Evolutionary conservation across 2,113 vertebrate species (phyloP), one percentile per base, ranked within the genome.

Genomic region (Edolisoma coerulescens): DNA sequence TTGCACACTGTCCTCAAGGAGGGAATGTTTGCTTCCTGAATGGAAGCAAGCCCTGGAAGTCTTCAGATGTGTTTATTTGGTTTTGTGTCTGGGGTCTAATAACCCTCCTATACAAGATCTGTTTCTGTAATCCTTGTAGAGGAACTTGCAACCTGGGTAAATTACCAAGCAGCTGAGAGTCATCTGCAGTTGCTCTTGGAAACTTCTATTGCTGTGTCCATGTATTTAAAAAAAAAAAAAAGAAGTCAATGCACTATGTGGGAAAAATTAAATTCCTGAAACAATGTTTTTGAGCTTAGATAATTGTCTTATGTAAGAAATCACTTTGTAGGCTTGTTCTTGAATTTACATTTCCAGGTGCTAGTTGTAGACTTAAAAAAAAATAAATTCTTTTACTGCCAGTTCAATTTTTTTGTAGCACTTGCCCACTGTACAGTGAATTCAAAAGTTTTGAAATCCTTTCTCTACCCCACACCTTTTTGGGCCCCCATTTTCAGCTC

Each of bases 1-100:
- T 33, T 49, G 11, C 0, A 13, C 0, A 0, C 1, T 1, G 16
- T 17, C 21, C 45, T 35, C 10, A 45, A 49, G 45, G 52, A 41
- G 6, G 21, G 19, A 70, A 26, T 33, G 10, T n/a, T 79, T 78
- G 56, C 13, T 78, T 94, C 39, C 33, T 24, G 19, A 61, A 44
- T 17, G 39, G 16, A 79, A 41, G 10, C 0, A 3, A 49, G n/a
- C 27, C 61, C 87, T 84, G 33, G 23, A 73, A 50, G 1, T 21
- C 53, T 68, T 4, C 3, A 44, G n/a, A 19, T 3, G 2, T 18
- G 1, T 39, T 59, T 23, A 21, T 64, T 77, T 14, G 13, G n/a
- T 44, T 86, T 63, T 54, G 17, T 23, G 20, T 30, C 17, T 53
- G 37, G 50, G 11, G 5, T 54, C 22, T 75, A 44, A 53, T 49